Conservation (phyloP, 2,113 vertebrate species). For the Syngnathus scovelli region DNA sequence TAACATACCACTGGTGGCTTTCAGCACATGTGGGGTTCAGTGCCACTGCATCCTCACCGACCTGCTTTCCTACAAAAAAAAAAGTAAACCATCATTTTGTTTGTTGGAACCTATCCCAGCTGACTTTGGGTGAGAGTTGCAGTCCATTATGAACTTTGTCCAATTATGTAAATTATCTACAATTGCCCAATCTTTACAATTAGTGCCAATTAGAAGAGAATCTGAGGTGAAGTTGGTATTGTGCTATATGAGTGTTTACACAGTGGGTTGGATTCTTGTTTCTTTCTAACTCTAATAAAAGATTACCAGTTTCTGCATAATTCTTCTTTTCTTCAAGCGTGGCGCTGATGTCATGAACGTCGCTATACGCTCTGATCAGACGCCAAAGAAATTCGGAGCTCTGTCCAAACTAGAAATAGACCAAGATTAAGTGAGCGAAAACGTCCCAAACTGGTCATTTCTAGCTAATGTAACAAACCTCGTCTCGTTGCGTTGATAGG, state of each 20-base stretch:
- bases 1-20: slow-evolving; percentile 90
- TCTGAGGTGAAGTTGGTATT: neutral
- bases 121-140: neutral
- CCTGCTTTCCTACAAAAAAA: slow-evolving; percentile 74
- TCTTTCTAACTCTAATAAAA: neutral
- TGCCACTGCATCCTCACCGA: slow-evolving; percentile 80
- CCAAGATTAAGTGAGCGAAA: neutral
- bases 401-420: slow-evolving; percentile 74
- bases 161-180: too few species aligned
- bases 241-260: neutral
- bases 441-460: neutral
- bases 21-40: slow-evolving; percentile 80
- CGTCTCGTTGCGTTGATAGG: slow-evolving; percentile 74
- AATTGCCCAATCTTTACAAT: neutral
- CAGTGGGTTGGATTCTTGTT: neutral
- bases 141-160: neutral
- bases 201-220: neutral
- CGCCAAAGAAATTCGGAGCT: slow-evolving; percentile 83
- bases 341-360: slow-evolving; percentile 79
- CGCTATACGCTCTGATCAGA: slow-evolving; percentile 80
- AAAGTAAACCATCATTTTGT: neutral
- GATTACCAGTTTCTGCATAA: slow-evolving; percentile 78
- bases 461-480: slow-evolving; percentile 67
- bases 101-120: neutral
- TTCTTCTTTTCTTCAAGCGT: slow-evolving; percentile 80